These are phyloP conservation scores for Hiodon alosoides DNA, from an alignment of 2,113 vertebrate species.

Conservation along the genomic window DNA sequence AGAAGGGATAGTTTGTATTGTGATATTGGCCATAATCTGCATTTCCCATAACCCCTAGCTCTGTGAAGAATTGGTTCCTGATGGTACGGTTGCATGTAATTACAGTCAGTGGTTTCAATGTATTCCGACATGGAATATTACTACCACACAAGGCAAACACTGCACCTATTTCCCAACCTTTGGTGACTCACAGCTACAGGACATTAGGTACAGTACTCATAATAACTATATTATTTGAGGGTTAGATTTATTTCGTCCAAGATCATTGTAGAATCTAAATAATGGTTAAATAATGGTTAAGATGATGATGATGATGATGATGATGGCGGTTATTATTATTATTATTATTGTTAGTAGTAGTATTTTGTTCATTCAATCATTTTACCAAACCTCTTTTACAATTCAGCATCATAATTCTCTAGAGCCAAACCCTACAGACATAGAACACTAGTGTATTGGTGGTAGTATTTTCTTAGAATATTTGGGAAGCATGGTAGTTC, in stretches of 20 bases:
- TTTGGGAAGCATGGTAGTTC: too few species aligned
- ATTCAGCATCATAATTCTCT: too few species aligned
- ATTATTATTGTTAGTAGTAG: conserved; percentile 1
- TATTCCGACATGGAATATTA: conserved; percentile 11
- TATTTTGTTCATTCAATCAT: not conserved
- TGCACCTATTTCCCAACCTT: not conserved
- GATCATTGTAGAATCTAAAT: too few species aligned
- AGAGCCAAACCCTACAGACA: too few species aligned
- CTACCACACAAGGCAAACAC: not conserved
- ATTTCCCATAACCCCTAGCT: not conserved
- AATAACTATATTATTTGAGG: not conserved
- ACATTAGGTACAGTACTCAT: too few species aligned
- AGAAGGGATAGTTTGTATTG: too few species aligned
- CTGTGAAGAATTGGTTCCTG: not conserved
- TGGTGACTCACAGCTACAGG: not conserved
- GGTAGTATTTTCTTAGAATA: too few species aligned
- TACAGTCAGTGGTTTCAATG: not conserved
- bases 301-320: conserved; percentile 1
- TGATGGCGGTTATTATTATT: not conserved
- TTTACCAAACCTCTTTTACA: too few species aligned
- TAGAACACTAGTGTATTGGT: too few species aligned
- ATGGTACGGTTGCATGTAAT: not conserved
- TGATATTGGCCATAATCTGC: not conserved
- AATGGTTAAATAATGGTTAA: not conserved
- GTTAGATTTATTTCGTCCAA: not conserved